These are phyloP conservation scores for Heliconius hewitsoni DNA, from an alignment of 1,140 invertebrate genomes.

Conservation along the genomic window DNA sequence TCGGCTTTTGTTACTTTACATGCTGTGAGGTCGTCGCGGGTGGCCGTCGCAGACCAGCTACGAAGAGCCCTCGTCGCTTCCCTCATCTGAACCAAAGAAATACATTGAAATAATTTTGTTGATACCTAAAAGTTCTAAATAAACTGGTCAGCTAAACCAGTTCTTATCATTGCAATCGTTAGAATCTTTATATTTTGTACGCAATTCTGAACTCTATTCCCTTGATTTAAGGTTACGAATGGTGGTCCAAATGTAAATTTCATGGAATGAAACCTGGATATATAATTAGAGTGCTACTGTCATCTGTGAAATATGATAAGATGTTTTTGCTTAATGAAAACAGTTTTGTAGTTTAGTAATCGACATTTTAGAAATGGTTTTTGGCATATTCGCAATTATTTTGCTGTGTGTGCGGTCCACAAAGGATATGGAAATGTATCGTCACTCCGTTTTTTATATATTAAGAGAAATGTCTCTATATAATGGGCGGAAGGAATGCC, in stretches of 20 bases:
- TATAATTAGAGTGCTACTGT: constrained; percentile 53
- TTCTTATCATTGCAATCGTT: constrained; percentile 49
- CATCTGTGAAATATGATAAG: constrained; percentile 51
- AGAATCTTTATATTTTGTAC: constrained; percentile 23
- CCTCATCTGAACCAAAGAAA: constrained; percentile 19
- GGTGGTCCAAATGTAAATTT: constrained; percentile 21
- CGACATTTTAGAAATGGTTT: constrained; percentile 13
- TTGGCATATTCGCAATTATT: background rate
- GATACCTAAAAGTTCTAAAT: constrained; percentile 43
- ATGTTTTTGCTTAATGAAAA: constrained; percentile 38
- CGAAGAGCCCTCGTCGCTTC: constrained; percentile 32
- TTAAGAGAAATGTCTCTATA: too few species aligned
- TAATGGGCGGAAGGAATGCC: too few species aligned
- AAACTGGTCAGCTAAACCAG: constrained; percentile 45
- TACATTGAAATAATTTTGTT: constrained; percentile 29
- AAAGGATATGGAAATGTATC: background rate
- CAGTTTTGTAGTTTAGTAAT: constrained; percentile 20
- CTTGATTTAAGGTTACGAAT: background rate
- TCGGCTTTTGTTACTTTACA: constrained; percentile 52
- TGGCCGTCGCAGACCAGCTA: constrained; percentile 47
- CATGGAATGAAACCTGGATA: constrained; percentile 42
- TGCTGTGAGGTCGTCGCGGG: constrained; percentile 61
- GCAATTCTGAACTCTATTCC: constrained; percentile 39
- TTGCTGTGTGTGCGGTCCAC: background rate
- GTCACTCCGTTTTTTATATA: too few species aligned